phyloP scores from a whole-genome alignment of 2,113 vertebrate genomes.

The Trogon surrucura region DNA sequence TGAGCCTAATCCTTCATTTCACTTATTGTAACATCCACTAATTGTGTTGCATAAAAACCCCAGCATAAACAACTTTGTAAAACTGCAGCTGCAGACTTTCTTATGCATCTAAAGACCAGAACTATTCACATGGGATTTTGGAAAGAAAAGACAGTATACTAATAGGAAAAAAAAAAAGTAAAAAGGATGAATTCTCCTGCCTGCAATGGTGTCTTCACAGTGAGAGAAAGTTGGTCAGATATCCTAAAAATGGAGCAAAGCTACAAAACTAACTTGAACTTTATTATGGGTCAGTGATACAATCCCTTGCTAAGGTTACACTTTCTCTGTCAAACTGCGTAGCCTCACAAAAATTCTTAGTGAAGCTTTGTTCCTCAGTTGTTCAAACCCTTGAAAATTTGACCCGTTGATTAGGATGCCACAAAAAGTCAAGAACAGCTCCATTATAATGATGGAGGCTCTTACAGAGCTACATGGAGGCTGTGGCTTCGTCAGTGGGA shows the following conservation, averaged over 20 bases:
- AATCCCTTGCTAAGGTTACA: accelerated
- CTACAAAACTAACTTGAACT: neutral
- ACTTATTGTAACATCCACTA: neutral
- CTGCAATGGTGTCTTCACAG: neutral
- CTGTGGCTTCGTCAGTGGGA: neutral
- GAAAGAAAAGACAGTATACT: neutral
- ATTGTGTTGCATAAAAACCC: neutral
- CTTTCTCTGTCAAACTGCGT: neutral
- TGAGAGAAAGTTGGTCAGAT: neutral
- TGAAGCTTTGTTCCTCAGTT: accelerated
- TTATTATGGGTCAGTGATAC: accelerated
- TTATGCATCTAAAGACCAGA: neutral
- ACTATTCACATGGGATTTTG: neutral
- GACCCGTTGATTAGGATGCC: neutral
- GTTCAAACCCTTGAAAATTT: accelerated
- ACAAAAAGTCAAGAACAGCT: accelerated
- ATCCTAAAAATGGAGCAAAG: neutral
- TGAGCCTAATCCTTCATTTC: neutral
- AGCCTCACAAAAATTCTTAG: neutral
- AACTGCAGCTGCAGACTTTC: neutral
- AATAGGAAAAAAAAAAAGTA: neutral
- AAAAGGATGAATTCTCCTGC: neutral
- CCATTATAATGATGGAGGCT: neutral
- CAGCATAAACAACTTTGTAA: neutral
- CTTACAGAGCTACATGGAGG: accelerated